phyloP scores from a whole-genome alignment of 2,888 invertebrate genomes.

The Creontiades dilutus region DNA sequence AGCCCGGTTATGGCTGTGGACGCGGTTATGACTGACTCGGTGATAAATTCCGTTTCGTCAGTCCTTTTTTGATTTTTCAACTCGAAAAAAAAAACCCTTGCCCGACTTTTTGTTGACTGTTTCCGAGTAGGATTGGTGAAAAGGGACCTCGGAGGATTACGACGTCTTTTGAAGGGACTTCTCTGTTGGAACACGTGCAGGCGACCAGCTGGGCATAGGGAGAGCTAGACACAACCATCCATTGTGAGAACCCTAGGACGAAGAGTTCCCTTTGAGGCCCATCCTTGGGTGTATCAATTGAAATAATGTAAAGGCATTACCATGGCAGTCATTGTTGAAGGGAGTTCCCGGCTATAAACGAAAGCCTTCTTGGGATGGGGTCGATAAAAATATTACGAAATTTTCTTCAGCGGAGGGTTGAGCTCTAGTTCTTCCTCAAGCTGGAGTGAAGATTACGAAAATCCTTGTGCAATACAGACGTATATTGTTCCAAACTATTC shows the following conservation, averaged over 20 bases:
- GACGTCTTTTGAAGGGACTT: constrained; percentile 65
- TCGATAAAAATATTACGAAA: constrained; percentile 69
- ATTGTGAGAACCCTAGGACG: constrained; percentile 66
- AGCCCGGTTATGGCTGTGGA: no score
- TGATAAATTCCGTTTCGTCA: constrained; percentile 35
- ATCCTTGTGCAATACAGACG: constrained; percentile 43
- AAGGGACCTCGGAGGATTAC: constrained; percentile 57
- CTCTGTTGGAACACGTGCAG: constrained; percentile 68
- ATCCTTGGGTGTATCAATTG: constrained; percentile 68
- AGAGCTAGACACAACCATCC: constrained; percentile 67
- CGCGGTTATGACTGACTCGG: constrained; percentile 36
- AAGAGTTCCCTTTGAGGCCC: constrained; percentile 49
- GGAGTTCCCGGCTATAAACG: constrained; percentile 44
- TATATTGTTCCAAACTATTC: not conserved
- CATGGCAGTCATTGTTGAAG: constrained; percentile 58
- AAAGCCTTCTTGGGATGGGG: constrained; percentile 53
- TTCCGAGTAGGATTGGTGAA: not conserved
- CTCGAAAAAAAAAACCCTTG: not conserved
- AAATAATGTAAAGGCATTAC: constrained; percentile 66
- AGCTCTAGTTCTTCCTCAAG: not conserved
- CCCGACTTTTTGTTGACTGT: constrained; percentile 49
- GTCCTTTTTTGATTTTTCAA: not conserved
- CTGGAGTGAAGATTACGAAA: constrained; percentile 53
- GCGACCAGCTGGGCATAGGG: constrained; percentile 65
- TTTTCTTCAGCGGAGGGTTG: not conserved